Base-by-base conservation (phyloP, 2,797 vertebrate genomes). In the Sphaeramia orbicularis region DNA sequence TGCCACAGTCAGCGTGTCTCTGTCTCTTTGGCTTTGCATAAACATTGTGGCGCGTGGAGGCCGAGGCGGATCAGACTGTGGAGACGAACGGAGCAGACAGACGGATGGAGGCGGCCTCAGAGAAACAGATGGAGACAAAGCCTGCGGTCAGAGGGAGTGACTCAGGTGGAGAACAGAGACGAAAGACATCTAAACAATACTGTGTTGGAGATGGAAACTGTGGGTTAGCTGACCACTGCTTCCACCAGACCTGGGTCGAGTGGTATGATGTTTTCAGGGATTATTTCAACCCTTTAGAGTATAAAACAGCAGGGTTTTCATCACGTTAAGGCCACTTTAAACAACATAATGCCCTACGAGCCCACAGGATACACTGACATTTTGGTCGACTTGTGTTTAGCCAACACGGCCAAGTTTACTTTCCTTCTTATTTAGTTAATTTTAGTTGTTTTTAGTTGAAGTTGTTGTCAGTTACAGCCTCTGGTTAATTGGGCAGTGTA, bases 41-140 rank as follows among this genome's bases (percentile, higher is more conserved):
- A 89, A 91, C 84, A 90, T 16, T 86, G 85, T 1, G 87, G 81
- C 32, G 30, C n/a, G 1, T 41, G 12, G 60, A 65, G 67, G 53
- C 71, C 4, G 44, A 60, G 71, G 75, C 50, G 13, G 63, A 51
- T 49, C 55, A 7, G 73, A 64, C 62, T 16, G 21, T 0, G 50
- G 80, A 81, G 81, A 78, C 78, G 2, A 44, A 65, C 10, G 54
- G 59, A 69, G 72, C 64, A 79, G 81, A 76, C 73, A 78, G 24
- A 27, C 24, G 24, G 77, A 66, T 64, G 27, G 65, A 80, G 59
- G 63, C 59, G 13, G 65, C 15, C 47, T 4, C 65, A 50, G 40
- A 37, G 59, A 83, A 62, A 4, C 70, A 64, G 65, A 74, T 77
- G 13, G 66, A 61, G 72, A 84, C 77, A 85, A 80, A 81, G 78